Conservation (phyloP, 2,888 invertebrate genomes). For the Sinodicranocentrus sp. region DNA sequence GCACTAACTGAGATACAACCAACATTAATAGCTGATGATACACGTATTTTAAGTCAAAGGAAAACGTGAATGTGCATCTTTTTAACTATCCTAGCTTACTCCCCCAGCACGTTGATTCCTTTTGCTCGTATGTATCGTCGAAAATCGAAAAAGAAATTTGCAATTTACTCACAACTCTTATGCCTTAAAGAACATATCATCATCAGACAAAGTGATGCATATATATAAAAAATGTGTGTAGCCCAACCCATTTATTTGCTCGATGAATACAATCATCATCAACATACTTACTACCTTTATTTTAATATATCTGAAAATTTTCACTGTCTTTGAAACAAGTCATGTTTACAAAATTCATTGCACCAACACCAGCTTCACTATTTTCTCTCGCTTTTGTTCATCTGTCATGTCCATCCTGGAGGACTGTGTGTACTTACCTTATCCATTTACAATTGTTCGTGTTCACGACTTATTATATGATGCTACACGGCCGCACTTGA, state of each 20-base stretch:
- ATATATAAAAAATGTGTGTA: not conserved
- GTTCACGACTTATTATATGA: conserved; percentile 1
- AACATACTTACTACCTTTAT: too few relatives aligned
- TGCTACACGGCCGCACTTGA: not conserved
- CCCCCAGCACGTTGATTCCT: not conserved
- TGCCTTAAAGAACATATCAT: too few relatives aligned
- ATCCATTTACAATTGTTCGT: too few relatives aligned
- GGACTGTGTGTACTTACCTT: too few relatives aligned
- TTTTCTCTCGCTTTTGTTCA: not conserved
- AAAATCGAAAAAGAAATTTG: conserved; percentile 2
- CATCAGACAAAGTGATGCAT: not conserved
- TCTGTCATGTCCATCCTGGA: too few relatives aligned
- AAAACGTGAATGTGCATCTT: not conserved
- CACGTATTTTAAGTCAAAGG: not conserved
- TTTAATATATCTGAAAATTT: not conserved
- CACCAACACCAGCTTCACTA: not conserved
- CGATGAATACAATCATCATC: too few relatives aligned
- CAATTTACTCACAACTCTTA: too few relatives aligned
- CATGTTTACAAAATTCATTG: not conserved
- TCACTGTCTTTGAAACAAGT: not conserved
- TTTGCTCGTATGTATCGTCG: not conserved
- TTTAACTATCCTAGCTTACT: not conserved
- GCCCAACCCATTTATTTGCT: conserved; percentile 5
- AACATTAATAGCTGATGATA: not conserved
- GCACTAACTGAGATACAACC: not conserved